Evolutionary conservation across 2,797 vertebrate genomes (phyloP), one percentile per base, ranked within the genome.

Genomic region (Gorsachius magnificus): DNA sequence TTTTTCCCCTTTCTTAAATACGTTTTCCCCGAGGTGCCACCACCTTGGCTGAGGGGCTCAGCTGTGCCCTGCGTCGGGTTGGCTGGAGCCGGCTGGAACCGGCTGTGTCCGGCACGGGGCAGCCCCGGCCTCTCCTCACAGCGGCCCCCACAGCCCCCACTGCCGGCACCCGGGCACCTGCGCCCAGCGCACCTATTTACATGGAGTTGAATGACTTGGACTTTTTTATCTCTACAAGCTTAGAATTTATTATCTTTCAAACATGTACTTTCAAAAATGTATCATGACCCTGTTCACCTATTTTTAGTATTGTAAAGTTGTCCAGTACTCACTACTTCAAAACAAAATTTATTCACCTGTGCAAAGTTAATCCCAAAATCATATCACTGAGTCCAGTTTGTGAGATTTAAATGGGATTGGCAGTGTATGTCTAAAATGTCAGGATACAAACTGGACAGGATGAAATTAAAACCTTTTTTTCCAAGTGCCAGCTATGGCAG

Each of bases 31-130:
- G 11, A 48, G 13, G 7, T 19, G 7, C 31, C 33, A 3, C 25
- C 4, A 4, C 9, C 38, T 24, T 35, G 29, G 25, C 53, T 36
- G 33, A 4, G 7, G 29, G 33, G 38, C 45, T n/a, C 3, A 46
- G 38, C 26, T 0, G 1, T 50, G 50, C 35, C 64, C 70, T 43
- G 48, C 1, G 0, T 24, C 6, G 20, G 54, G 36, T 45, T 1
- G 1, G 29, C 15, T 56, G 50, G 58, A 64, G 26, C 26, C 4
- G 0, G 4, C 54, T 11, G 13, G 58, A 64, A 33, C 33, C 5
- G 0, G 4, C 61, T 11, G 11, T 46, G 46, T 46, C 61, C 1
- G 0, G n/a, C 57, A 11, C 5, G 11, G n/a, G 46, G 48, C 35
- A 43, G n/a, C 15, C 35, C 58, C 2, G 2, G 24, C 58, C 58